Conservation (phyloP, 2,888 invertebrate species). For the Mesochorus sp. region DNA sequence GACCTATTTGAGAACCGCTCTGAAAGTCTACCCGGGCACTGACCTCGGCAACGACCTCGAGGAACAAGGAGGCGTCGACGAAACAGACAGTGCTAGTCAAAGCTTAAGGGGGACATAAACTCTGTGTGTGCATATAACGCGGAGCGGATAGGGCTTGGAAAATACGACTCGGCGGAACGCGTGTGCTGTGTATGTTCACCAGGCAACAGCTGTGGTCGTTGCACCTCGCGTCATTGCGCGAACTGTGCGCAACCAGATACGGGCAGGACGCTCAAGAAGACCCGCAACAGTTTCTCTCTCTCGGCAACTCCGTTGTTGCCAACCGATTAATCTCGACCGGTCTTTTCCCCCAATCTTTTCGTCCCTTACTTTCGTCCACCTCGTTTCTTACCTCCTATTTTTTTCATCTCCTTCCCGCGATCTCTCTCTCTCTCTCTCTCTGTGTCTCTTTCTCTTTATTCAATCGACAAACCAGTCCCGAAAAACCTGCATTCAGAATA, state of each 20-base stretch:
- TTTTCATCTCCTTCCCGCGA: constrained; percentile 1
- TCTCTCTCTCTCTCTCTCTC: not conserved
- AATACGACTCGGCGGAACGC: too few species aligned
- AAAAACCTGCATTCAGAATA: constrained; percentile 8
- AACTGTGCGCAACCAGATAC: constrained; percentile 51
- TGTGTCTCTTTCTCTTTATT: not conserved
- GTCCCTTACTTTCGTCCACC: constrained; percentile 61
- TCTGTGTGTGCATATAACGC: not conserved
- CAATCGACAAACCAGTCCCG: constrained; percentile 8
- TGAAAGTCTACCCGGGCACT: constrained; percentile 60
- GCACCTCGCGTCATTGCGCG: constrained; percentile 58
- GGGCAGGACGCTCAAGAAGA: constrained; percentile 37
- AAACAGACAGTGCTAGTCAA: constrained; percentile 51
- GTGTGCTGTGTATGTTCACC: constrained; percentile 63
- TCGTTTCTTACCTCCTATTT: not conserved
- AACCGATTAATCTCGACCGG: constrained; percentile 73
- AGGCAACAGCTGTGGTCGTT: constrained; percentile 73
- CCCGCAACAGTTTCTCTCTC: constrained; percentile 5
- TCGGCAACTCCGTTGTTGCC: constrained; percentile 68
- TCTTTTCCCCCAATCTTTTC: constrained; percentile 60
- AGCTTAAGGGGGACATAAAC: constrained; percentile 4
- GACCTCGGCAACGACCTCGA: constrained; percentile 65
- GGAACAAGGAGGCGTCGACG: constrained; percentile 34
- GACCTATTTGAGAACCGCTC: constrained; percentile 67
- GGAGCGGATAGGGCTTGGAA: constrained; percentile 43